Evolutionary conservation across 30 jellyfish, hydroid and myxozoan species (phyloP).

Genomic region (Hydractinia echinata): DNA sequence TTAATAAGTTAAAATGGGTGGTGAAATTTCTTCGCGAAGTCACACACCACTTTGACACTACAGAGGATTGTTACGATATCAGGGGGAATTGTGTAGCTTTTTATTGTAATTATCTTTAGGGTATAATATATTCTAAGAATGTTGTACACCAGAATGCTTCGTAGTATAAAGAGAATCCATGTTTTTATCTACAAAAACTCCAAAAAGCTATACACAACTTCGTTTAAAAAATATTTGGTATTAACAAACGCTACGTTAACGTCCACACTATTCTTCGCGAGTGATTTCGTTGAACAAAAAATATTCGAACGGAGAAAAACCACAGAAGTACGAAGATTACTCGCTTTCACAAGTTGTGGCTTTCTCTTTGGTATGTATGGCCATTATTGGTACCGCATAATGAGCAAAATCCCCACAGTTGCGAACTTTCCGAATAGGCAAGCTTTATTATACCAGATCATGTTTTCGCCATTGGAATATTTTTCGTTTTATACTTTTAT

Average conservation of each 20-base stretch:
- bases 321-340: not conserved
- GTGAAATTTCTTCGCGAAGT: too few relatives aligned
- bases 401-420: not conserved
- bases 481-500: not conserved
- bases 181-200: not conserved
- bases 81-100: too few relatives aligned
- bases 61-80: too few relatives aligned
- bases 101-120: too few relatives aligned
- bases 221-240: not conserved
- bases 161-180: not conserved
- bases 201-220: not conserved
- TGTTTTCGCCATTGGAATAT: slow-evolving; percentile 6
- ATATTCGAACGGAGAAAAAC: not conserved
- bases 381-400: not conserved
- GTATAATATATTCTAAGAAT: too few relatives aligned
- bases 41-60: too few relatives aligned
- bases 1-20: too few relatives aligned
- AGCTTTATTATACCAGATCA: not conserved
- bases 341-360: not conserved
- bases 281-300: slow-evolving; percentile 13
- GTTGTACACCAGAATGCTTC: too few relatives aligned
- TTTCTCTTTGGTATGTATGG: not conserved
- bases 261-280: not conserved
- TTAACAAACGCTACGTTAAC: not conserved
- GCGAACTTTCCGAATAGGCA: not conserved